Base-by-base conservation (phyloP, 2,113 vertebrate species). In the Lepus americanus region DNA sequence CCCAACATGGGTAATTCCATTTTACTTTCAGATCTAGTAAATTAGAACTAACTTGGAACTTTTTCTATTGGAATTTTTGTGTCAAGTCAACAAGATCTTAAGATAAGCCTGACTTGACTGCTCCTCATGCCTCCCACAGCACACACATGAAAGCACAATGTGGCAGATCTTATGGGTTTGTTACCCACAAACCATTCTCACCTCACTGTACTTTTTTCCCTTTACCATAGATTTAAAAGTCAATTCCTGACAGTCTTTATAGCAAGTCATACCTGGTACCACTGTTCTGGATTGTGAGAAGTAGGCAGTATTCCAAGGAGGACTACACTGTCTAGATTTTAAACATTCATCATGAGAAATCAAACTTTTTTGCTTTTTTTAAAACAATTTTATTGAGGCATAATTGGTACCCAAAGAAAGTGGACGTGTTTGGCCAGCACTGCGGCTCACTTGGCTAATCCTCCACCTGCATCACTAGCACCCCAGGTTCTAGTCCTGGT, bases 251-350 rank as follows among this genome's bases (percentile, higher is more conserved):
- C 17, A 22, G 19, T 14, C 39, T 77, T 16, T 27, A 25, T 6
- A 22, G n/a, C 6, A 27, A n/a, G 29, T 9, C 2, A 25, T 6
- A 6, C 27, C 44, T 29, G 8, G 19, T 0, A 1, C 2, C 36
- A 3, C 10, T 44, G 27, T 29, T 70, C n/a, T 86, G 63, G 14
- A 13, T n/a, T 20, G 8, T 53, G 82, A 76, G 9, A 55, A 19
- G n/a, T 17, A 14, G 11, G n/a, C 9, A 31, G 49, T 14, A 11
- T 51, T 69, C 51, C 80, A 44, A 2, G 6, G 25, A 76, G 49
- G 16, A 23, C 9, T 6, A 7, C 9, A 53, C 6, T 53, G n/a
- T n/a, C 61, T 27, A 51, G 12, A 1, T 49, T 27, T 61, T 33
- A 23, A 33, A 53, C 70, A 23, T 36, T 17, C 19, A 5, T 86